A percentile compares a stretch with the other conserved stretches of the same genome.
These are phyloP conservation scores for Solen grandis DNA, from an alignment of 1,140 invertebrate species.

Conservation along the genomic window DNA sequence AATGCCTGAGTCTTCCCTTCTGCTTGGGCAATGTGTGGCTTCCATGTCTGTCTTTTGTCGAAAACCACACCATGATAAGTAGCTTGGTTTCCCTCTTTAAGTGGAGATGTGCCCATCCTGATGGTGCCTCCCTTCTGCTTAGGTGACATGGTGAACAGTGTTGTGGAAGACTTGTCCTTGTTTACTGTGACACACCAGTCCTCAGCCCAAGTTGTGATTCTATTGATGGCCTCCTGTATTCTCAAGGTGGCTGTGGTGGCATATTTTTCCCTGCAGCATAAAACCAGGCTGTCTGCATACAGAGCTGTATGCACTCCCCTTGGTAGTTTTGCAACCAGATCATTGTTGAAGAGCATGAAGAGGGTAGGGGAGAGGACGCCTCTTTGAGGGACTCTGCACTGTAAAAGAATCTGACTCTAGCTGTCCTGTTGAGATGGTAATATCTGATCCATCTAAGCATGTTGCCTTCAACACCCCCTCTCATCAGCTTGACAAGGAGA, in stretches of 20 bases:
- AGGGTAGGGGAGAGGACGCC: slow-evolving; percentile 6
- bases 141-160: slow-evolving; percentile 52
- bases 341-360: slow-evolving; percentile 13
- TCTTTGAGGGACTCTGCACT: slow-evolving; percentile 46
- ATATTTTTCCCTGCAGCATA: slow-evolving; percentile 40
- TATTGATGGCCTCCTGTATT: slow-evolving; percentile 30
- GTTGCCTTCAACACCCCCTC: not conserved
- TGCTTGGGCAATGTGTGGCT: too few species aligned
- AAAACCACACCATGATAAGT: too few species aligned
- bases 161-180: slow-evolving; percentile 47
- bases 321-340: slow-evolving; percentile 1
- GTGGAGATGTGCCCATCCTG: too few species aligned
- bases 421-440: slow-evolving; percentile 9
- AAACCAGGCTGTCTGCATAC: not conserved
- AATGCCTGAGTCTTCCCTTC: too few species aligned
- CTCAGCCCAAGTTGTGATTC: slow-evolving; percentile 28
- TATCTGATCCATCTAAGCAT: slow-evolving; percentile 19
- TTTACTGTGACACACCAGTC: slow-evolving; percentile 46
- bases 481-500: not conserved
- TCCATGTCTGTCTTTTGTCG: too few species aligned
- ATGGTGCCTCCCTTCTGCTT: slow-evolving; percentile 55
- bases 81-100: too few species aligned
- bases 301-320: slow-evolving; percentile 8
- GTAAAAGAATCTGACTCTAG: slow-evolving; percentile 10
- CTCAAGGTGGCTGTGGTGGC: slow-evolving; percentile 38